Evolutionary conservation across 2,888 invertebrate genomes (phyloP).

Genomic region (Spatulosminthurus flaviceps): DNA sequence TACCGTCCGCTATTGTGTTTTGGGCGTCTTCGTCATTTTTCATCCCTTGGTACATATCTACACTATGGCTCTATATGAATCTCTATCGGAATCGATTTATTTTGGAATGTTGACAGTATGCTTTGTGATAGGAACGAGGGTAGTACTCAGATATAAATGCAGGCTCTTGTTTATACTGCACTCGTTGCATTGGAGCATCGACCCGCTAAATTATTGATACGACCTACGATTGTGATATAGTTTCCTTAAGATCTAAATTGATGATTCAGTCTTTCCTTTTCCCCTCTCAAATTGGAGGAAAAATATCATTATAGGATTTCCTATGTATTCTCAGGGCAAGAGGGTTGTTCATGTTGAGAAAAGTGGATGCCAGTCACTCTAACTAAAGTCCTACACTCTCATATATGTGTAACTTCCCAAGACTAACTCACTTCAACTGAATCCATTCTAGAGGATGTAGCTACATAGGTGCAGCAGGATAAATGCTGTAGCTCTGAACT

Average conservation of each 20-base stretch:
- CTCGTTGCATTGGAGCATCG: constrained; percentile 27
- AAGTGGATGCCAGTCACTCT: constrained; percentile 38
- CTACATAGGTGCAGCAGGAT: background rate
- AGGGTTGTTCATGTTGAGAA: constrained; percentile 28
- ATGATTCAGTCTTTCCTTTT: constrained; percentile 58
- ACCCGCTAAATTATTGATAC: constrained; percentile 50
- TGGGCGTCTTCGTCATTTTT: constrained; percentile 9
- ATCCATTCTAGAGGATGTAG: background rate
- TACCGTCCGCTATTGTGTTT: constrained; percentile 33
- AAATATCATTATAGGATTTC: constrained; percentile 63
- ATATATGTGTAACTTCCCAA: background rate
- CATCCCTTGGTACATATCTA: too few relatives aligned
- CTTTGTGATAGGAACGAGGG: background rate
- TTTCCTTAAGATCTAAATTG: constrained; percentile 57
- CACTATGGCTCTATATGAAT: too few relatives aligned
- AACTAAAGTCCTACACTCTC: background rate
- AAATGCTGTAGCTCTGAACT: background rate
- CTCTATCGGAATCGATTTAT: too few relatives aligned
- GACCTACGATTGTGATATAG: constrained; percentile 51
- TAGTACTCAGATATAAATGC: too few relatives aligned
- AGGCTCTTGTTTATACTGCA: constrained; percentile 15
- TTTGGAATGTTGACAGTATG: background rate
- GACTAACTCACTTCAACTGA: constrained; percentile 20
- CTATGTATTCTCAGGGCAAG: constrained; percentile 45
- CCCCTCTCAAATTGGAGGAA: constrained; percentile 61